phyloP scores from a whole-genome alignment of 1,140 invertebrate species.

The Pomphorhynchus laevis region DNA sequence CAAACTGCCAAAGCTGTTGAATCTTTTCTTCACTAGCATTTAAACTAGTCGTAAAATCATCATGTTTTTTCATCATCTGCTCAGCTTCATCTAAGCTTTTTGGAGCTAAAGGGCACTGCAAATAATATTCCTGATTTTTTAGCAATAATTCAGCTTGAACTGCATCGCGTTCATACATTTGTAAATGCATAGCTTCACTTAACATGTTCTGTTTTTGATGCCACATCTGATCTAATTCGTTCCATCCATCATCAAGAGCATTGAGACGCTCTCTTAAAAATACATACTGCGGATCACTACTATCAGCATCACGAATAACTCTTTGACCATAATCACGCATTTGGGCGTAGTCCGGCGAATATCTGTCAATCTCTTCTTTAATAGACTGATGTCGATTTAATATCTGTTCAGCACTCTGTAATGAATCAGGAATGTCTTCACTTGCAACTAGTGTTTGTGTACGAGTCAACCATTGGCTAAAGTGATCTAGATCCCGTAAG shows the following conservation, averaged over 20 bases:
- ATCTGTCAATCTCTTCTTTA: slow-evolving; percentile 90
- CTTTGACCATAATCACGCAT: slow-evolving; percentile 98
- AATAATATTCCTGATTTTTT: slow-evolving; percentile 74
- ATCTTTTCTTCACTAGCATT: slow-evolving; percentile 98
- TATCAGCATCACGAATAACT: slow-evolving; percentile 35
- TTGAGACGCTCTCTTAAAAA: slow-evolving; percentile 75
- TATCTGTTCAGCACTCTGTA: slow-evolving; percentile 64
- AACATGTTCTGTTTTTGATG: slow-evolving; percentile 71
- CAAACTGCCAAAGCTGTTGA: slow-evolving; percentile 62
- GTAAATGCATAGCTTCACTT: slow-evolving; percentile 21
- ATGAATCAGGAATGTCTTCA: slow-evolving; percentile 55
- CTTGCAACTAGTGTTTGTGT: slow-evolving; percentile 73
- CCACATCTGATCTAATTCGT: slow-evolving; percentile 95
- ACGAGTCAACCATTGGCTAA: slow-evolving; percentile 90
- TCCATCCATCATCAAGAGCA: slow-evolving; percentile 87
- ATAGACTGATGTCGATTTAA: slow-evolving; percentile 75
- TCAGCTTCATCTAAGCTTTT: slow-evolving; percentile 56
- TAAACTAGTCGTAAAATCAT: slow-evolving; percentile 92
- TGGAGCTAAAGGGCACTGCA: slow-evolving; percentile 31
- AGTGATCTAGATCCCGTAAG: slow-evolving; percentile 86
- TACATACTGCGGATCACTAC: slow-evolving; percentile 75
- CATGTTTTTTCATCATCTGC: slow-evolving; percentile 72
- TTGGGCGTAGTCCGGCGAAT: slow-evolving; percentile 71
- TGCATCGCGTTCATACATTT: slow-evolving; percentile 76
- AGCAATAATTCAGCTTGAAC: slow-evolving; percentile 80